These are phyloP conservation scores for Hylyphantes graminicola DNA, from an alignment of 1,140 invertebrate species.

Conservation along the genomic window DNA sequence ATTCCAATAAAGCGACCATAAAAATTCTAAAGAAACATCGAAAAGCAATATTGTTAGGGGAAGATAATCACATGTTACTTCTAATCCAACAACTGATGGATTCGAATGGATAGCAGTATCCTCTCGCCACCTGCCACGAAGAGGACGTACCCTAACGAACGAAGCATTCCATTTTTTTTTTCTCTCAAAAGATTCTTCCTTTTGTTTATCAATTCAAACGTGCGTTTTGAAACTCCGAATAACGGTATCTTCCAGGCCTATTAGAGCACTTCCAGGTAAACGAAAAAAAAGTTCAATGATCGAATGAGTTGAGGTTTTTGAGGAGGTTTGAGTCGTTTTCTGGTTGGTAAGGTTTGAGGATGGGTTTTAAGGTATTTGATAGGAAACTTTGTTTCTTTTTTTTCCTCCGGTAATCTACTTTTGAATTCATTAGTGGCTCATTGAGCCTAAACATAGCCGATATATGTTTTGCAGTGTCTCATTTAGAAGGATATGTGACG, in stretches of 20 bases:
- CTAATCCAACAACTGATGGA: constrained; percentile 17
- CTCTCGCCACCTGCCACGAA: constrained; percentile 9
- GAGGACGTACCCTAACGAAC: constrained; percentile 16
- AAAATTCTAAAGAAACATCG: too few species aligned
- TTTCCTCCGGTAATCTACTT: too few species aligned
- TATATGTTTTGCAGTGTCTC: too few species aligned
- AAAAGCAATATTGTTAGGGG: too few species aligned
- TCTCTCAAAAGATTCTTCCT: constrained; percentile 18
- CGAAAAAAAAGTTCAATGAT: constrained; percentile 40
- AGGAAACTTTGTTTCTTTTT: too few species aligned
- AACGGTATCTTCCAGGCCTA: constrained; percentile 9
- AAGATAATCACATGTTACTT: not conserved
- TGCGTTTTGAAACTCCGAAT: not conserved
- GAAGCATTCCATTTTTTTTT: constrained; percentile 1
- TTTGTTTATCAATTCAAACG: constrained; percentile 36
- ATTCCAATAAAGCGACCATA: too few species aligned
- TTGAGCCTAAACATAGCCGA: too few species aligned
- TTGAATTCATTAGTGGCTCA: too few species aligned
- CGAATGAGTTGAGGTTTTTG: not conserved
- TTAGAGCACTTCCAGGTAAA: constrained; percentile 27
- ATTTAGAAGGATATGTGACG: too few species aligned
- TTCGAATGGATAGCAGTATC: not conserved
- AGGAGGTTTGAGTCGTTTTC: not conserved
- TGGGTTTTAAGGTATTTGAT: not conserved
- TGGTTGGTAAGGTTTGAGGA: not conserved